Evolutionary conservation across 1,140 invertebrate species (phyloP), one percentile per base, ranked within the genome.

Genomic region (Pteromalus puparum): DNA sequence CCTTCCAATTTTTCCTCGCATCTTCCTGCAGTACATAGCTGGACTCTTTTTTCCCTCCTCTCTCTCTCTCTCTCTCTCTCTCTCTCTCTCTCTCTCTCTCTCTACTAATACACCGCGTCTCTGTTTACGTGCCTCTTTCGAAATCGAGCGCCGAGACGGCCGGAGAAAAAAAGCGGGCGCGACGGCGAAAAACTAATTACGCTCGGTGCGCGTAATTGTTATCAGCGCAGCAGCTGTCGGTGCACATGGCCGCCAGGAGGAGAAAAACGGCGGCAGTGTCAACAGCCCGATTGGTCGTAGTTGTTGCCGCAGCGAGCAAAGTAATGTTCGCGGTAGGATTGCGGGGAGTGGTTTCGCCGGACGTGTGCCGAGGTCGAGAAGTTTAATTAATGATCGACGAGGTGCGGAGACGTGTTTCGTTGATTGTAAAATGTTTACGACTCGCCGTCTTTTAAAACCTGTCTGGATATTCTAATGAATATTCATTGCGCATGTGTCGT

Each of bases 61-160:
- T n/a, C n/a, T n/a, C n/a, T n/a, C n/a, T n/a, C n/a, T n/a, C n/a
- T n/a, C n/a, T n/a, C n/a, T n/a, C n/a, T n/a, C n/a, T n/a, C n/a
- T n/a, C n/a, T n/a, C n/a, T n/a, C n/a, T n/a, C n/a, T n/a, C n/a
- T n/a, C n/a, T n/a, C n/a, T n/a, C n/a, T 18, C 30, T 21, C n/a
- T 7, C 9, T 70, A 46, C 86, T 88, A 87, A 87, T 87, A 73
- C 86, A 88, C 85, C 67, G 75, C 67, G 81, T 88, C 83, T 87
- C 83, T 86, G 81, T 88, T 89, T 88, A 86, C 85, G 81, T 85
- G 84, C 83, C 72, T 86, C 83, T 86, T 88, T 80, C 78, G 72
- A 74, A 42, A 74, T 38, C 34, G 72, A 74, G 34, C 13, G 3
- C 34, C 72, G 18, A 18, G 4, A n/a, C 53, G 21, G 18, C 6